A percentile compares a stretch with the other conserved stretches of the same genome.
phyloP scores from a whole-genome alignment of 2,113 vertebrate genomes.

The Myiozetetes cayanensis region DNA sequence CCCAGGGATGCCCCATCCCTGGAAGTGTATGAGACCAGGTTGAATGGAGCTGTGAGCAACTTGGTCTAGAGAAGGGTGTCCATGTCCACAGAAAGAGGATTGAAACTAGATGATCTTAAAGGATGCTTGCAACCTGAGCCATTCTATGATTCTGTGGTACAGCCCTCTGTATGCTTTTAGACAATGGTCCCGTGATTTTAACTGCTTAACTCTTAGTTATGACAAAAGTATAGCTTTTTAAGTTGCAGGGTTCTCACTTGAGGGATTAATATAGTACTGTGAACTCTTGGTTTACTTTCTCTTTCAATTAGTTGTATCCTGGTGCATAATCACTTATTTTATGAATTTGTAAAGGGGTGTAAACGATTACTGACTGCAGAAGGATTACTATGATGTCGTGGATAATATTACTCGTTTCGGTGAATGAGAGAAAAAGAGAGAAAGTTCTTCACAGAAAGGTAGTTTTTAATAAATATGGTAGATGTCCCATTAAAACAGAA shows the following conservation, averaged over 20 bases:
- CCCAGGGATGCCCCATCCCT: background rate
- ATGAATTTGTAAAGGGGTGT: background rate
- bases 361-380: background rate
- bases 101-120: background rate
- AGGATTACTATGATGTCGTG: background rate
- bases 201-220: background rate
- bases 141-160: accelerated
- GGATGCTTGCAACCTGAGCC: background rate
- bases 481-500: background rate
- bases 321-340: background rate
- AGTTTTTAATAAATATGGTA: background rate
- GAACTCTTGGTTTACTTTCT: background rate
- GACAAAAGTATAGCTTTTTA: background rate
- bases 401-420: background rate
- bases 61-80: background rate
- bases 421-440: background rate
- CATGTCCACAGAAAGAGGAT: background rate
- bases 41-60: accelerated
- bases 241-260: background rate
- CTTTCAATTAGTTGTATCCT: background rate
- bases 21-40: accelerated
- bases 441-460: background rate
- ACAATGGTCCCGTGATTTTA: background rate
- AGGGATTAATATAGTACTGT: background rate
- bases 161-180: background rate